Evolutionary conservation across 2,888 invertebrate genomes (phyloP), one percentile per base, ranked within the genome.

Genomic region (Pandemis heparana): DNA sequence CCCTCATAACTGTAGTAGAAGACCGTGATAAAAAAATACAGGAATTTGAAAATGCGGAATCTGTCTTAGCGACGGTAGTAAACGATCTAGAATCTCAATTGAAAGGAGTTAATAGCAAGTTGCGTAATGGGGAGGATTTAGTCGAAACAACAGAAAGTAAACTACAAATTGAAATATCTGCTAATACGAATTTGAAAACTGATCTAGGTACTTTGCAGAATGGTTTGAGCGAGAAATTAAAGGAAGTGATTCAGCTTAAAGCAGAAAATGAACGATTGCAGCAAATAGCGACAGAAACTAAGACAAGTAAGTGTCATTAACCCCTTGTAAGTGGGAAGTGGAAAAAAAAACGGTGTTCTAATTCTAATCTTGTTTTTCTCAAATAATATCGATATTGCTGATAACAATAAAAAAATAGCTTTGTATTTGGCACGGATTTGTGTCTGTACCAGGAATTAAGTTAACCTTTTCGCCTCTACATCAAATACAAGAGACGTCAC

Each of bases 11-110:
- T 63, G 39, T 41, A 18, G 12, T 73, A 61, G 51, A 53, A 51
- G 39, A 61, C 14, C 10, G 46, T 14, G 62, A 69, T 74, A 70
- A 46, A 53, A 46, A 62, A 32, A 64, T 75, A 41, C n/a, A 10
- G 23, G 39, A 68, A 68, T 48, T 68, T 59, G 70, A 16, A n/a
- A 32, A 41, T 39, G 65, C 63, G 5, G 66, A 67, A 56, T 8
- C 41, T 5, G 43, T 67, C 41, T 41, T 67, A 23, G 41, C 53
- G 5, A 41, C 39, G 8, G 14, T 41, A 41, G 56, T 67, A 12
- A 39, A 67, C 14, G 41, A 67, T 18, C 41, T 67, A 32, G 66
- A 67, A 67, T 18, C 14, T 18, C 39, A 56, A 41, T 67, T 53
- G 14, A 67, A 67, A 16, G 56, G 10, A 39, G 41, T 41, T 9